A percentile compares a stretch with the other conserved stretches of the same genome.
Conservation (phyloP, 2,113 vertebrate species). For the Myanophis thanlyinensis region DNA sequence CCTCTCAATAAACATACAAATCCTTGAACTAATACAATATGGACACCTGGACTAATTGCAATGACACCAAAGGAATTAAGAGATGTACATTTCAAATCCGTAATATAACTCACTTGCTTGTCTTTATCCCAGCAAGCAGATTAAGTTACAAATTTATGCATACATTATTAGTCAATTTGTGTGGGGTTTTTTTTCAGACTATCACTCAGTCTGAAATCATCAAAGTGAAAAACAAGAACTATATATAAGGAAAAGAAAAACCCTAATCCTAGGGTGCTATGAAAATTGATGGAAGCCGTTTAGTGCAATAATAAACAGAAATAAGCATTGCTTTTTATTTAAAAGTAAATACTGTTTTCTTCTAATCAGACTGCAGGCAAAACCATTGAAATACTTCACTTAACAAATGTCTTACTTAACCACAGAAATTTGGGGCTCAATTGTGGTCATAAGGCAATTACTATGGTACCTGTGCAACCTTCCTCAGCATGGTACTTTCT, state of each 20-base stretch:
- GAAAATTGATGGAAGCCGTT: not conserved
- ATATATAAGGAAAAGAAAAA: not conserved
- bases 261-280: not conserved
- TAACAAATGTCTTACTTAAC: too few relatives aligned
- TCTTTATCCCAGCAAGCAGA: not conserved
- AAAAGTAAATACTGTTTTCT: not conserved
- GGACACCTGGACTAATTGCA: not conserved
- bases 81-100: not conserved
- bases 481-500: not conserved
- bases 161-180: not conserved
- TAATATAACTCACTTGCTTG: not conserved
- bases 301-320: not conserved
- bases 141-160: not conserved
- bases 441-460: too few relatives aligned
- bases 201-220: not conserved
- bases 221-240: not conserved
- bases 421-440: too few relatives aligned
- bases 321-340: not conserved
- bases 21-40: not conserved
- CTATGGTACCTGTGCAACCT: not conserved
- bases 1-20: not conserved
- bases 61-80: not conserved
- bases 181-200: not conserved
- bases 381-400: not conserved
- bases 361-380: not conserved